phyloP scores from a whole-genome alignment of 2,113 vertebrate genomes.

The Myotis davidii region DNA sequence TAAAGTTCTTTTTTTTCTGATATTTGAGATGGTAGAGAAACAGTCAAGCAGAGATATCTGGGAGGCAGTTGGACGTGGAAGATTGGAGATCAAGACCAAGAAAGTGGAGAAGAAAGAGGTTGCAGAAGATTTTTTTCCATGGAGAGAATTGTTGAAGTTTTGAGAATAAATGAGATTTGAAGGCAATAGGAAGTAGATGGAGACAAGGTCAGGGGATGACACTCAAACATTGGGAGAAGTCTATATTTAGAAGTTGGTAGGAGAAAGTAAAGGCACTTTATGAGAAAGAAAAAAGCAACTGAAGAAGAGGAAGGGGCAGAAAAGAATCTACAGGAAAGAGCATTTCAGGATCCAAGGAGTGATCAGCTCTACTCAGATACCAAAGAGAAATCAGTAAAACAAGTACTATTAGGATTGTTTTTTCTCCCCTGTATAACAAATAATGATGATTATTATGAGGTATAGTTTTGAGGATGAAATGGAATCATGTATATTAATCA shows the following conservation, averaged over 20 bases:
- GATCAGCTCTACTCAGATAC: neutral
- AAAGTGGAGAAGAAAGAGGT: neutral
- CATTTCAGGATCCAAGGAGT: neutral
- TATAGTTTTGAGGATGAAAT: neutral
- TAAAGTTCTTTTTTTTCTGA: neutral
- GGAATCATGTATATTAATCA: neutral
- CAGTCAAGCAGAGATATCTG: neutral
- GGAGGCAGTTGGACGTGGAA: neutral
- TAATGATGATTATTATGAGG: neutral
- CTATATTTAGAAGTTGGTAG: neutral
- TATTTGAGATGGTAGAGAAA: neutral
- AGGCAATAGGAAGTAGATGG: neutral
- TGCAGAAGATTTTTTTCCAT: neutral
- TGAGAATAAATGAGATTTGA: neutral
- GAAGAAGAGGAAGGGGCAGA: neutral
- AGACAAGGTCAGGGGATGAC: neutral
- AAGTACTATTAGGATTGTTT: neutral
- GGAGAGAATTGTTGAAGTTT: neutral
- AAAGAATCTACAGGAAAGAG: neutral
- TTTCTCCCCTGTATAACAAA: neutral
- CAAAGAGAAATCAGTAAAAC: neutral
- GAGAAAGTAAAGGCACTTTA: neutral
- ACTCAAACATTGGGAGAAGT: neutral
- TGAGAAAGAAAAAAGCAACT: neutral
- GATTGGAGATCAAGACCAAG: neutral